phyloP scores from a whole-genome alignment of 2,797 vertebrate species.

The Alauda arvensis region DNA sequence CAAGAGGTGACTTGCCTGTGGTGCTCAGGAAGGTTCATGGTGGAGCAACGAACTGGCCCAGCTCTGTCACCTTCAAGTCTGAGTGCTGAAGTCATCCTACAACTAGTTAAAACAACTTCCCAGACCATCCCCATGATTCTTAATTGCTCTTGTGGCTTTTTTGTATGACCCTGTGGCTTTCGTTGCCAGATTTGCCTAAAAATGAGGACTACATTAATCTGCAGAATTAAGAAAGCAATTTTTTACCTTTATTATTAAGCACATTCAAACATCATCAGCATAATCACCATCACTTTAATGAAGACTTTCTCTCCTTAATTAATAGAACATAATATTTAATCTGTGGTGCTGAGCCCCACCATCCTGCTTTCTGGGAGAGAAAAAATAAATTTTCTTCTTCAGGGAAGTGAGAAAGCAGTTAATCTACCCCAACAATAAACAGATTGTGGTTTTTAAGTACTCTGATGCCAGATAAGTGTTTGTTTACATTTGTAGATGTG shows the following conservation, averaged over 20 bases:
- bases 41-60: neutral
- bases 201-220: neutral
- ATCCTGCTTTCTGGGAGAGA: neutral
- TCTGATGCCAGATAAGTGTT: neutral
- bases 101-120: neutral
- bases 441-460: neutral
- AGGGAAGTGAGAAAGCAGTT: neutral
- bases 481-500: neutral
- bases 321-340: neutral
- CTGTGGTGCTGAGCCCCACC: neutral
- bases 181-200: neutral
- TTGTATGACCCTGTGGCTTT: neutral
- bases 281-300: neutral
- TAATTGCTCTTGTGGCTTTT: neutral
- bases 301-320: neutral
- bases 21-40: neutral
- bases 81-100: neutral
- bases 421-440: neutral
- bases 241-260: neutral
- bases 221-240: neutral
- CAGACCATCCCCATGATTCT: neutral
- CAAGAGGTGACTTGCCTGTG: neutral
- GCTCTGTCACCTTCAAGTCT: neutral
- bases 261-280: neutral
- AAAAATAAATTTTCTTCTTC: neutral